phyloP scores from a whole-genome alignment of 2,888 invertebrate species.

The Nomada goodeniana region DNA sequence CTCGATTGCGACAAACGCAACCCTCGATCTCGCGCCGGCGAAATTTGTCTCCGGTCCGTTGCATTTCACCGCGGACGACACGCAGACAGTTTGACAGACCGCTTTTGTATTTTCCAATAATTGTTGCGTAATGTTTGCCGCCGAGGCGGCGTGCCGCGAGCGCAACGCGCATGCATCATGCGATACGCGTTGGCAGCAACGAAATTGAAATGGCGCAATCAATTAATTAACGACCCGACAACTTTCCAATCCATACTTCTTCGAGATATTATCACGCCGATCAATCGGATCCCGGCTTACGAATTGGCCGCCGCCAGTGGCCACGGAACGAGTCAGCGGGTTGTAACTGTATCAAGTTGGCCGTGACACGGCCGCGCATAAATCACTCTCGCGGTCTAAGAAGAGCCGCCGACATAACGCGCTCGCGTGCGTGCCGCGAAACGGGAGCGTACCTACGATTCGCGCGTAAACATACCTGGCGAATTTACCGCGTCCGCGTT shows the following conservation, averaged over 20 bases:
- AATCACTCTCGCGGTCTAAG: constrained; percentile 77
- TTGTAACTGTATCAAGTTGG: constrained; percentile 83
- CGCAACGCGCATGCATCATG: no score
- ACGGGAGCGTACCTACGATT: neutral
- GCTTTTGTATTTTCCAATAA: neutral
- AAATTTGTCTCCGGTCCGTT: neutral
- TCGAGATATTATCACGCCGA: constrained; percentile 1
- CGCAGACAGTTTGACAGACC: no score
- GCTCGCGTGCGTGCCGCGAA: constrained; percentile 8
- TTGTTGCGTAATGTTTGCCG: neutral
- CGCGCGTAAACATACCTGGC: neutral
- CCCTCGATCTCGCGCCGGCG: neutral
- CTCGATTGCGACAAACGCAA: constrained; percentile 20
- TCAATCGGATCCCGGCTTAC: constrained; percentile 7
- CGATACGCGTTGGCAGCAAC: neutral
- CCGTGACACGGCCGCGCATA: constrained; percentile 82
- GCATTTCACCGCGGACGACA: neutral
- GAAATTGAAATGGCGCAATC: neutral
- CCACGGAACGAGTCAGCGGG: constrained; percentile 79
- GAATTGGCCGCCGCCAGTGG: constrained; percentile 54
- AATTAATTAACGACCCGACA: constrained; percentile 3
- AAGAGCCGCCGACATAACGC: constrained; percentile 66
- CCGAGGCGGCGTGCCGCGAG: no score
- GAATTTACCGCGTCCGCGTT: no score
- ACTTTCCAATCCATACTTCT: constrained; percentile 4